These are phyloP conservation scores for Dendropsophus ebraccatus DNA, from an alignment of 2,113 vertebrate genomes.

Conservation along the genomic window DNA sequence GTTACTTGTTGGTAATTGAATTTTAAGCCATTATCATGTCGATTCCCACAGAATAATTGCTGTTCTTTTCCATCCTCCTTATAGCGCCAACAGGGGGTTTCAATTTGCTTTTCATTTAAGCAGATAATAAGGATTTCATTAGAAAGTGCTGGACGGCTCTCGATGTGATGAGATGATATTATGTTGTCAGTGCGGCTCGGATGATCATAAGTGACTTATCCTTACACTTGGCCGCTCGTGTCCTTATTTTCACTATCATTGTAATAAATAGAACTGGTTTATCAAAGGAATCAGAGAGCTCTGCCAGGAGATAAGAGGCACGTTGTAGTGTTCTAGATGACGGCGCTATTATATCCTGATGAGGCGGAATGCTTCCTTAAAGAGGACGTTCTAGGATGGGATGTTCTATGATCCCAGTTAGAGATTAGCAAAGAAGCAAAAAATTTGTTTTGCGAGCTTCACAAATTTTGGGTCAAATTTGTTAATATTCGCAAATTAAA, in stretches of 20 bases:
- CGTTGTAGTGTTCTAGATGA: background rate
- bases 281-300: background rate
- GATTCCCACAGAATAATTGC: background rate
- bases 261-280: background rate
- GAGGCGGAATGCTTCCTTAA: background rate
- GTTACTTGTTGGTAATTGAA: background rate
- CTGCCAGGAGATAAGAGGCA: background rate
- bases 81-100: background rate
- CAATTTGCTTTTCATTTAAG: background rate
- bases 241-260: background rate
- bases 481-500: no score
- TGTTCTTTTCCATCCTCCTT: background rate
- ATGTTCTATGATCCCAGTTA: no score
- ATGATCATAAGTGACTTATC: constrained; percentile 3
- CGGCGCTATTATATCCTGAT: background rate
- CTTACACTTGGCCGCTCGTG: background rate
- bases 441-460: no score
- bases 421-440: no score
- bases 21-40: background rate
- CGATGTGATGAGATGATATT: background rate
- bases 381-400: background rate
- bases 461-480: no score
- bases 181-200: background rate
- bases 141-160: background rate
- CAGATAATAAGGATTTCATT: constrained; percentile 17